Evolutionary conservation across 2,888 invertebrate species (phyloP).

Genomic region (Osmoderma eremita): DNA sequence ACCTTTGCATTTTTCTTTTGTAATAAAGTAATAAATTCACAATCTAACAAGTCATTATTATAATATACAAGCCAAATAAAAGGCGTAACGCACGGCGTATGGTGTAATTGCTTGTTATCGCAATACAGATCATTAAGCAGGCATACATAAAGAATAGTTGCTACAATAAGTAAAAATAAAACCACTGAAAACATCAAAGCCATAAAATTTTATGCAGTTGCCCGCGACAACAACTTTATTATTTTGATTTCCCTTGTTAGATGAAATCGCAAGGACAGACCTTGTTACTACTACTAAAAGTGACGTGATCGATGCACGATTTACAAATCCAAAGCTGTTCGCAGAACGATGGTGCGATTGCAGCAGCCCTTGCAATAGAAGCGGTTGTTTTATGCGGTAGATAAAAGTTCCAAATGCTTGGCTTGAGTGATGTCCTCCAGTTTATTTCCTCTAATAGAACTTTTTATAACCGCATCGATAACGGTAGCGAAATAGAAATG

Average conservation of each 20-base stretch:
- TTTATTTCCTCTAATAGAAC: constrained; percentile 31
- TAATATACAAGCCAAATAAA: too few species aligned
- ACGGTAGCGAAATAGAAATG: constrained; percentile 16
- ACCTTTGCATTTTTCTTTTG: too few species aligned
- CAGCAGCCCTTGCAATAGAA: constrained; percentile 5
- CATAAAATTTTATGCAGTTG: too few species aligned
- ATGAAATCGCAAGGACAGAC: neutral
- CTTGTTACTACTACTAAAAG: neutral
- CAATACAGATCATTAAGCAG: too few species aligned
- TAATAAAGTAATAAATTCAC: too few species aligned
- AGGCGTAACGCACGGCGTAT: too few species aligned
- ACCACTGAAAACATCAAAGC: too few species aligned
- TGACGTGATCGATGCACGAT: neutral
- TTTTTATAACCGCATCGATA: constrained; percentile 23
- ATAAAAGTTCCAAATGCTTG: constrained; percentile 29
- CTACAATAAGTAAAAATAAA: too few species aligned
- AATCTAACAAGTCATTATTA: too few species aligned
- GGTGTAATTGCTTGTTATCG: too few species aligned
- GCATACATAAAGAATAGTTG: too few species aligned
- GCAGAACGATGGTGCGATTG: constrained; percentile 7
- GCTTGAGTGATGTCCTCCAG: constrained; percentile 26
- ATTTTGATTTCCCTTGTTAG: neutral
- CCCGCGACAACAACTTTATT: too few species aligned
- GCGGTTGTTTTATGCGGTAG: constrained; percentile 29
- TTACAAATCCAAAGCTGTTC: constrained; percentile 18